Evolutionary conservation across 2,797 vertebrate genomes (phyloP), one percentile per base, ranked within the genome.

Genomic region (Coreius guichenoti): DNA sequence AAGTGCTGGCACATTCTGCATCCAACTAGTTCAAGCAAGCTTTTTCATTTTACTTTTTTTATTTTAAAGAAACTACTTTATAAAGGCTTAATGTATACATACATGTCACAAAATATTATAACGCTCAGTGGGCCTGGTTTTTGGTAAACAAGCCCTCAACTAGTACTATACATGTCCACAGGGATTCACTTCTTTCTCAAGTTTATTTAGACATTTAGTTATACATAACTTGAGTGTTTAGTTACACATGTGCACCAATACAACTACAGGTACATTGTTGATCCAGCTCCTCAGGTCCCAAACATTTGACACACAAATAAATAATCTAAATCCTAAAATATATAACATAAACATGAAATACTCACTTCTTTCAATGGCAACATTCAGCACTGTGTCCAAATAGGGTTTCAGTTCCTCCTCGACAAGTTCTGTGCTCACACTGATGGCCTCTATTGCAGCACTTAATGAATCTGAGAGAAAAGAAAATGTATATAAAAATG

Each of bases 401-500:
- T 96, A 94, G 2, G 95, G 94, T 80, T 89, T 91, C 0, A 96
- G 92, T 85, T 95, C 96, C 1, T 93, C 90, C 70, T 94, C 95
- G 0, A 93, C 91, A 81, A 93, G 92, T 47, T 95, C 95, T 82
- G 95, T 80, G 31, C 94, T 95, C 67, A 96, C 94, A 75, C 94
- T 91, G 90, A 96, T 95, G 4, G 94, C 87, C 0, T 93, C 93
- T 61, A 96, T 80, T 0, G 94, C 94, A 39, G 92, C 88, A 88
- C 92, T 93, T 81, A 96, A 86, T 82, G 92, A 91, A 21, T 95
- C 95, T 96, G 90, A 16, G 26, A 81, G 19, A 75, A 33, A 80
- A 83, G 61, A 69, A 86, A 80, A 21, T 26, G 82, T 13, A 11
- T 12, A 67, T 39, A 0, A 58, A 84, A 65, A 56, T 65, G 43